These are phyloP conservation scores for Hippocampus mohnikei DNA, from an alignment of 2,113 vertebrate genomes.

Conservation along the genomic window DNA sequence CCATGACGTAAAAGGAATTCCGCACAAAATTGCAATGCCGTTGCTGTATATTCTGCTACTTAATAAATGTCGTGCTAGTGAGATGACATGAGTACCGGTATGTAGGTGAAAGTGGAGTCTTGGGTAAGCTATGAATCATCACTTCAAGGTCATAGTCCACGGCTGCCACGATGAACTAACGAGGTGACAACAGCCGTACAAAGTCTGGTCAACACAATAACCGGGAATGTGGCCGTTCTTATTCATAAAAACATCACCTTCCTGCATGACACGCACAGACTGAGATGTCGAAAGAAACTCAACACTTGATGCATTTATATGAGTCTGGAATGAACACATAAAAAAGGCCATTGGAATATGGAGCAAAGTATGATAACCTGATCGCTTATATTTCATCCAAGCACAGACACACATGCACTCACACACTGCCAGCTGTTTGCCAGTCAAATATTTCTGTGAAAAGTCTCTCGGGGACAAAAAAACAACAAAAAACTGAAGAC, in stretches of 20 bases:
- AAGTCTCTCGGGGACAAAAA: neutral
- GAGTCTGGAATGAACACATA: neutral
- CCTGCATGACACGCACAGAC: neutral
- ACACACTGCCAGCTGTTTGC: neutral
- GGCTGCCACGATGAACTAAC: slow-evolving; percentile 47
- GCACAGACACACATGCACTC: neutral
- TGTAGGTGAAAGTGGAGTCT: slow-evolving; percentile 66
- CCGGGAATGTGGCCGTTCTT: neutral
- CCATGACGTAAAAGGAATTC: slow-evolving; percentile 1
- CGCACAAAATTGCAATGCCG: slow-evolving; percentile 1
- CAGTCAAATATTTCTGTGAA: slow-evolving; percentile 4
- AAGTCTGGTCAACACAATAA: slow-evolving; percentile 60
- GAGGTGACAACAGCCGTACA: slow-evolving; percentile 46
- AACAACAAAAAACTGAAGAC: neutral
- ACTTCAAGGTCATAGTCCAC: slow-evolving; percentile 58
- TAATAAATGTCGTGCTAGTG: neutral
- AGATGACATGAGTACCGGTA: neutral
- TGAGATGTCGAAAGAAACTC: neutral
- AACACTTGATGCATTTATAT: neutral
- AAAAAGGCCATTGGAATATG: slow-evolving; percentile 8
- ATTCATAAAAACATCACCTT: neutral
- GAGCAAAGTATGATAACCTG: slow-evolving; percentile 18
- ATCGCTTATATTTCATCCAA: neutral
- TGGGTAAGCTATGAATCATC: slow-evolving; percentile 46
- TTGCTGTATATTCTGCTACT: neutral